These are phyloP conservation scores for Helicoverpa zea DNA, from an alignment of 1,140 invertebrate genomes.

Conservation along the genomic window DNA sequence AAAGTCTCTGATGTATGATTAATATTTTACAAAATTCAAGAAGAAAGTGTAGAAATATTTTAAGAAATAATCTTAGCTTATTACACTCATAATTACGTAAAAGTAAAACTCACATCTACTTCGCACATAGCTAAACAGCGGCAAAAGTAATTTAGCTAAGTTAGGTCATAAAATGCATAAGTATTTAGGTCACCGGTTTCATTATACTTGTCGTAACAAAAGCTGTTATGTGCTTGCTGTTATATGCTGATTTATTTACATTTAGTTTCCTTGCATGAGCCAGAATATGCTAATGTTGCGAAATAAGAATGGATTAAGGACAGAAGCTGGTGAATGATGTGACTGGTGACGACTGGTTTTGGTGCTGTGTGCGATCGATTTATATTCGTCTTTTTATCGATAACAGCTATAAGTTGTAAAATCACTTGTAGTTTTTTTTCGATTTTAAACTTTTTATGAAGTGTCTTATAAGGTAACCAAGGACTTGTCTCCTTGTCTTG, in stretches of 20 bases:
- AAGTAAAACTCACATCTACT: neutral
- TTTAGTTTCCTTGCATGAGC: slow-evolving; percentile 26
- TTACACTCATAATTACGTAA: neutral
- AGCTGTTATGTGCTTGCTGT: slow-evolving; percentile 29
- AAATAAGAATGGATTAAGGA: slow-evolving; percentile 19
- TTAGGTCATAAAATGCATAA: slow-evolving; percentile 66
- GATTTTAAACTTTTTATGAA: too few species aligned
- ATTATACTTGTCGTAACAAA: slow-evolving; percentile 62
- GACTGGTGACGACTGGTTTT: neutral
- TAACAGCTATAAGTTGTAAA: too few species aligned
- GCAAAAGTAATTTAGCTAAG: slow-evolving; percentile 45
- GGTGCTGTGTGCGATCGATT: neutral
- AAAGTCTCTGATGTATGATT: too few species aligned
- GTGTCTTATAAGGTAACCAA: too few species aligned
- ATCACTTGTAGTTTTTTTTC: too few species aligned
- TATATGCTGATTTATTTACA: slow-evolving; percentile 12
- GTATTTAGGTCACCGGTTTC: slow-evolving; percentile 66
- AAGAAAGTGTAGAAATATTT: too few species aligned
- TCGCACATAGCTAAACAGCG: slow-evolving; percentile 43
- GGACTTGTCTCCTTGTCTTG: too few species aligned
- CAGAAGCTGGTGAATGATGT: neutral
- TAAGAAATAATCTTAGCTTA: too few species aligned
- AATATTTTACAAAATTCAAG: neutral
- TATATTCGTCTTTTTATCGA: neutral
- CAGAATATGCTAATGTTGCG: neutral